Evolutionary conservation across 2,797 vertebrate species (phyloP), one percentile per base, ranked within the genome.

Genomic region (Siniperca scherzeri): DNA sequence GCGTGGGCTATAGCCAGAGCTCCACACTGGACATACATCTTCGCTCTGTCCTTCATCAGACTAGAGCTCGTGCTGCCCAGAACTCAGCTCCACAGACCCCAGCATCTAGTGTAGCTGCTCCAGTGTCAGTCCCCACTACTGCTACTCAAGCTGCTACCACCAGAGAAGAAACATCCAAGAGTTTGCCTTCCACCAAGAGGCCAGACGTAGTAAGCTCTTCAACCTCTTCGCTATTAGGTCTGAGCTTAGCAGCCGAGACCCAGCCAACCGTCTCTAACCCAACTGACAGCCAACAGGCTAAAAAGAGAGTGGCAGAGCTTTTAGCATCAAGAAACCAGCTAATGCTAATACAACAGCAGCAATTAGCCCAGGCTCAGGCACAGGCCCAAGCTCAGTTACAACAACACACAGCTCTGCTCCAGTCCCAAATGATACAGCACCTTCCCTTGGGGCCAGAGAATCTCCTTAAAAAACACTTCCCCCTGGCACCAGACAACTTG

Each of bases 11-110:
- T 38, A 99, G 98, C 94, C 99, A 99, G 95, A 99, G 98, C 87
- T 99, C 98, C 11, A 99, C 99, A 4, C 88, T 99, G 85, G 99
- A 99, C 95, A 99, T 99, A 93, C 99, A 99, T 91, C 98, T 99
- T 96, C 96, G 99, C 77, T 99, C 99, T 53, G 99, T 99, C 75
- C 93, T 99, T 83, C 98, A 99, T 94, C 99, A 99, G 91, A 99
- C 98, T 75, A 98, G 99, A 95, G 98, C 98, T 81, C 97, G 99
- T 1, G 98, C 97, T 1, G 98, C 98, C 90, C 98, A 99, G 81
- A 94, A 94, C 80, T 69, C 83, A 9, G 79, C 81, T 65, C 70
- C 78, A 60, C 93, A 93, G 77, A 87, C 52, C 30, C 25, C 85
- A 59, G 55, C 83, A 60, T 79, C 96, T 79, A 95, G 93, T 76